A percentile compares a stretch with the other conserved stretches of the same genome.
phyloP scores from a whole-genome alignment of 2,797 vertebrate genomes.

The Cygnus olor region DNA sequence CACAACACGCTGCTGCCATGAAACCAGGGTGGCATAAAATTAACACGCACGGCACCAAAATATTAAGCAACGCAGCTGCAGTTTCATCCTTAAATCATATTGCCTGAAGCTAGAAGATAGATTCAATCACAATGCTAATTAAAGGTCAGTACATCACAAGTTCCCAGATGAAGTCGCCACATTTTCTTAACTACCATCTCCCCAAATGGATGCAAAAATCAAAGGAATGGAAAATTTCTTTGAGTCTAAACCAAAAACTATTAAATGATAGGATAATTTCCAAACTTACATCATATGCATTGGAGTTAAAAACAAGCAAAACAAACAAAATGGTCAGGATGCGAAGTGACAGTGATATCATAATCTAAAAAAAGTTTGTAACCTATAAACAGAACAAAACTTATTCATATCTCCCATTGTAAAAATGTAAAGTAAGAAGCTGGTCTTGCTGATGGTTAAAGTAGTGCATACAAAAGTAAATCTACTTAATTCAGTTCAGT shows the following conservation, averaged over 20 bases:
- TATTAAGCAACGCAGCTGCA: conserved; percentile 20
- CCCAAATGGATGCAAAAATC: neutral
- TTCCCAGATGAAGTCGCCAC: neutral
- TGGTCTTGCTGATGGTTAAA: neutral
- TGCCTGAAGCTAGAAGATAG: neutral
- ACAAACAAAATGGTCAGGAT: neutral
- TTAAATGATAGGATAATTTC: neutral
- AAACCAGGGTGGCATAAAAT: conserved; percentile 2
- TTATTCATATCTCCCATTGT: neutral
- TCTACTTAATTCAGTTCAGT: neutral
- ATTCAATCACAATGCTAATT: neutral
- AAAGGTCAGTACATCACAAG: neutral
- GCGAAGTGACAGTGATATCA: neutral
- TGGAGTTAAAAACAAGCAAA: neutral
- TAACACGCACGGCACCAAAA: neutral
- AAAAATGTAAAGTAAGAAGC: neutral
- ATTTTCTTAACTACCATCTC: neutral
- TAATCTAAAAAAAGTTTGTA: neutral
- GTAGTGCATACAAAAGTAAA: neutral
- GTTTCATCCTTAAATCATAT: neutral
- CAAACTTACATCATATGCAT: neutral
- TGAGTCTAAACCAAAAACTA: neutral
- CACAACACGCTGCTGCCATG: neutral
- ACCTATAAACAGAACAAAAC: neutral
- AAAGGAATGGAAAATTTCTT: neutral